Evolutionary conservation across 2,113 vertebrate genomes (phyloP).

Genomic region (Anolis carolinensis): DNA sequence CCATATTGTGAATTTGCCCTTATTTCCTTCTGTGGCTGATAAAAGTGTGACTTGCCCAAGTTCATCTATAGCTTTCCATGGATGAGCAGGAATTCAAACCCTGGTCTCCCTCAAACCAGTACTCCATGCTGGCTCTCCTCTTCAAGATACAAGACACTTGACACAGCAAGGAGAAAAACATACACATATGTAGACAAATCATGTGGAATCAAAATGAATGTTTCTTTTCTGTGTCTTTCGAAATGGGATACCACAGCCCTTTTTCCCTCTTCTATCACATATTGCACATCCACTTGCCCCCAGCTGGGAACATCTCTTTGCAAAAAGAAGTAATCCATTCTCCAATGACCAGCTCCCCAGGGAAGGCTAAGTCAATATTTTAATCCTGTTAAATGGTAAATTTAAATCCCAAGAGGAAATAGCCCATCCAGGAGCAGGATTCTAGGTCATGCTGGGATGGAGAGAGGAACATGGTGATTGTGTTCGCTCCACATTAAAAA

Average conservation of each 20-base stretch:
- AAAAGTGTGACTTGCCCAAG: no score
- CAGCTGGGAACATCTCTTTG: constrained; percentile 8
- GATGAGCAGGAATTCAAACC: no score
- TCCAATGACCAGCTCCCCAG: background rate
- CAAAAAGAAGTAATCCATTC: constrained; percentile 19
- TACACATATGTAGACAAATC: no score
- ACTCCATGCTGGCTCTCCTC: no score
- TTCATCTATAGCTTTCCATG: no score
- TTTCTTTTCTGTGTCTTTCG: background rate
- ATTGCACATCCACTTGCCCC: background rate
- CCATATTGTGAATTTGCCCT: no score
- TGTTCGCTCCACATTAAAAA: background rate
- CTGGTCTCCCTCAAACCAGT: no score
- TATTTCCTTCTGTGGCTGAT: no score
- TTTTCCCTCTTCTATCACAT: background rate
- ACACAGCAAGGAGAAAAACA: background rate
- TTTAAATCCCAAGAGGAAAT: constrained; percentile 24
- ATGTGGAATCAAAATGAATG: background rate
- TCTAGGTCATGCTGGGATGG: background rate
- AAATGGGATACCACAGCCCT: background rate
- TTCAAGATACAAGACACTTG: background rate
- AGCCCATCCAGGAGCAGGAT: background rate
- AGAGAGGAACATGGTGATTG: background rate
- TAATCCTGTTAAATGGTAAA: constrained; percentile 22
- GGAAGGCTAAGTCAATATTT: constrained; percentile 18